Base-by-base conservation (phyloP, 2,888 invertebrate species). In the Venustoraphidia nigricollis region DNA sequence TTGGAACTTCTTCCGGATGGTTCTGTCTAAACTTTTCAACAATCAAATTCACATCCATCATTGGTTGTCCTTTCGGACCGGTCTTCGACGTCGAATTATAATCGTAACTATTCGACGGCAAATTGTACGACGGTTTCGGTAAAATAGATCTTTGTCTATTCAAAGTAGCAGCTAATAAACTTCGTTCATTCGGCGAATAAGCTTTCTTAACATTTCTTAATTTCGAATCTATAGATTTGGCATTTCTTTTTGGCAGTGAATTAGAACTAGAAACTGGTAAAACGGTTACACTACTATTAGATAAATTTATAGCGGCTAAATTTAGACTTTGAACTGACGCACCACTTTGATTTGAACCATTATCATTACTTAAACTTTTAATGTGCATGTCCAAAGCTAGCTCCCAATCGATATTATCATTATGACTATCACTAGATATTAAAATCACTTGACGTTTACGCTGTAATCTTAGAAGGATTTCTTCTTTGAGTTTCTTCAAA, bases 401-500 rank as follows among this genome's bases (percentile, higher is more conserved):
- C 37, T 45, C 49, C 44, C 49, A 48, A 40, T 51, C 47, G 37
- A 49, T 36, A 34, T 48, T 43, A 44, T 44, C 35, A 46, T 34
- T 46, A 10, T 46, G 11, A 36, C 17, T 11, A 36, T 43, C 60
- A 17, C 41, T 42, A 13, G 47, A 41, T 51, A 66, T 52, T 45
- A 58, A 48, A 58, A 81, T 58, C 3, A 83, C 72, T 57, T 83
- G 81, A 57, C 80, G 77, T 56, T 78, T 75, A 51, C 88, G 72
- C 50, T 83, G 71, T 36, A 90, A 66, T 54, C 89, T 70, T 8
- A 83, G 67, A 45, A 84, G 68, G 17, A 88, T 76, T 60, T 90
- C 89, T 60, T 90, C 87, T 67, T 91, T 90, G 4, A 89, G 74
- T 62, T 88, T 88, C 61, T 85, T 85, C 54, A 88, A 68, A 58